Evolutionary conservation across 2,113 vertebrate species (phyloP).

Genomic region (Lagopus leucura): DNA sequence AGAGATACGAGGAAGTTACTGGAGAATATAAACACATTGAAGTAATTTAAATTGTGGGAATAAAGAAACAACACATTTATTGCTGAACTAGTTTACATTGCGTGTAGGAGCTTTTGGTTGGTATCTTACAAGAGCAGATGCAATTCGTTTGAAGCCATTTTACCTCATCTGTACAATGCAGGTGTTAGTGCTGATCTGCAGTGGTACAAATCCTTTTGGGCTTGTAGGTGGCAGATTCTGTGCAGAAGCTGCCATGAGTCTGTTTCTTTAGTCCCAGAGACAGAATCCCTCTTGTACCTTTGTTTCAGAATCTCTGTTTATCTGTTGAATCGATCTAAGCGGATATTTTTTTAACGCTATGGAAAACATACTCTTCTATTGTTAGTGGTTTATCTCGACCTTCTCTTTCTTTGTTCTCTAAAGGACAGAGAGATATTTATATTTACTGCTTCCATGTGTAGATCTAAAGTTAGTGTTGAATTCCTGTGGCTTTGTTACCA

Average conservation of each 20-base stretch:
- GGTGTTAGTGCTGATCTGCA: neutral
- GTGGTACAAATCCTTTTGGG: neutral
- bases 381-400: constrained; percentile 17
- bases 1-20: neutral
- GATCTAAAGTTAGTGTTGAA: neutral
- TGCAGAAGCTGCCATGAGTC: neutral
- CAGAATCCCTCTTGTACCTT: rapidly evolving
- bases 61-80: neutral
- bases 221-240: neutral
- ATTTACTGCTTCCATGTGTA: neutral
- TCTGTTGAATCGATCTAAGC: neutral
- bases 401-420: constrained; percentile 26
- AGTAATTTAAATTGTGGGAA: neutral
- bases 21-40: neutral
- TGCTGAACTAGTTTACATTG: neutral
- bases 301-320: neutral
- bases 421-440: neutral
- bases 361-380: neutral
- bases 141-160: neutral
- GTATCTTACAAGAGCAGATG: neutral
- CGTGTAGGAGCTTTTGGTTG: neutral
- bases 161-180: neutral
- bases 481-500: constrained; percentile 6
- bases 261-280: neutral
- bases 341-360: neutral